Conservation (phyloP, 2,888 invertebrate species). For the Diadromus collaris region DNA sequence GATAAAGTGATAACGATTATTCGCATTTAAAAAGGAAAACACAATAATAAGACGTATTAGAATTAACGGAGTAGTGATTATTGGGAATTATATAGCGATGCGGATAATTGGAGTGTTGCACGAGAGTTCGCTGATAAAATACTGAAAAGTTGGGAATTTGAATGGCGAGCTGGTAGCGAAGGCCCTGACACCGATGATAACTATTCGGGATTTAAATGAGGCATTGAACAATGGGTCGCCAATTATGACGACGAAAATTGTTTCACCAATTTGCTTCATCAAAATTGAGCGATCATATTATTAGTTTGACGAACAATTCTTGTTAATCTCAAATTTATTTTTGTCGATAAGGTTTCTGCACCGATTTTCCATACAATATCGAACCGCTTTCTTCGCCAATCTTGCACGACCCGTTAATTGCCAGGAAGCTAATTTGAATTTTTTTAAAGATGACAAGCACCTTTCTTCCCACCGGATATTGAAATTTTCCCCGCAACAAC, state of each 20-base stretch:
- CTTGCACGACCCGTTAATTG: neutral
- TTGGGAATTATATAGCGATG: neutral
- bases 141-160: slow-evolving; percentile 25
- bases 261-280: neutral
- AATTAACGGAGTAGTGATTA: slow-evolving; percentile 13
- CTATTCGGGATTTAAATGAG: slow-evolving; percentile 50
- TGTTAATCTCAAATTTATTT: neutral
- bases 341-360: neutral
- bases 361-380: neutral
- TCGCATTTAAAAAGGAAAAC: neutral
- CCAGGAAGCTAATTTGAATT: neutral
- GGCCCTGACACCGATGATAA: slow-evolving; percentile 71
- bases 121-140: slow-evolving; percentile 19
- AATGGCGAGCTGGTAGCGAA: slow-evolving; percentile 52
- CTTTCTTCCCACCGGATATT: neutral
- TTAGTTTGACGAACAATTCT: neutral
- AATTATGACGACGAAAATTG: neutral
- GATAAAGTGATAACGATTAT: slow-evolving; percentile 34
- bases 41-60: neutral
- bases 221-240: slow-evolving; percentile 11
- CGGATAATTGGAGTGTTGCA: neutral
- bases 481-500: slow-evolving; percentile 13
- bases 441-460: neutral
- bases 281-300: neutral
- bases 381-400: neutral